phyloP scores from a whole-genome alignment of 2,113 vertebrate species.

The Petaurus breviceps region DNA sequence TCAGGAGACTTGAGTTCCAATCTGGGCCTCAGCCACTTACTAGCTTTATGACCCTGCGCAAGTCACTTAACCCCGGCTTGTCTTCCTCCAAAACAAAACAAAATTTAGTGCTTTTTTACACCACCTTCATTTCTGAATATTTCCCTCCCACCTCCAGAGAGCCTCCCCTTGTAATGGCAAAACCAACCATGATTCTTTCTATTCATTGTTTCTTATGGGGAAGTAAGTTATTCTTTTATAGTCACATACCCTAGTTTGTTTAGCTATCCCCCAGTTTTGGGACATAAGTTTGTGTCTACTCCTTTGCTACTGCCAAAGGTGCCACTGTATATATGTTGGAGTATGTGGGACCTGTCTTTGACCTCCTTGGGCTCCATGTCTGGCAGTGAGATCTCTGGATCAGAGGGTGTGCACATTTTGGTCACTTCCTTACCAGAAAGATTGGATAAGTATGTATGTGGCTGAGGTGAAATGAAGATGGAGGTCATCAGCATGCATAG shows the following conservation, averaged over 20 bases:
- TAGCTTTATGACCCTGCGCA: no score
- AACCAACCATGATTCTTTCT: background rate
- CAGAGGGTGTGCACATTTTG: background rate
- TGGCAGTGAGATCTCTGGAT: background rate
- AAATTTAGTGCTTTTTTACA: no score
- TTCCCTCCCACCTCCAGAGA: background rate
- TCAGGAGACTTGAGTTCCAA: no score
- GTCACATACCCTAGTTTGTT: background rate
- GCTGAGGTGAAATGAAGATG: background rate
- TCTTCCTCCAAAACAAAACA: no score
- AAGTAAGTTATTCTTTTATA: background rate
- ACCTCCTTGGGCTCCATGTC: background rate
- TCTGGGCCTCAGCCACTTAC: no score
- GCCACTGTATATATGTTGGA: no score
- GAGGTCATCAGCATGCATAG: background rate
- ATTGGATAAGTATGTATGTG: background rate
- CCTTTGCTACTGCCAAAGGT: background rate
- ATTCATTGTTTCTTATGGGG: no score
- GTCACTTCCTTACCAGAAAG: background rate
- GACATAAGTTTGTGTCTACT: no score
- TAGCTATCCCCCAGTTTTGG: background rate
- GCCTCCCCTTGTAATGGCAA: background rate
- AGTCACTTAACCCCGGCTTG: no score
- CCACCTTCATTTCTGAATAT: background rate
- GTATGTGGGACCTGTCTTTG: background rate